phyloP scores from a whole-genome alignment of 2,113 vertebrate genomes.

The Larimichthys crocea region DNA sequence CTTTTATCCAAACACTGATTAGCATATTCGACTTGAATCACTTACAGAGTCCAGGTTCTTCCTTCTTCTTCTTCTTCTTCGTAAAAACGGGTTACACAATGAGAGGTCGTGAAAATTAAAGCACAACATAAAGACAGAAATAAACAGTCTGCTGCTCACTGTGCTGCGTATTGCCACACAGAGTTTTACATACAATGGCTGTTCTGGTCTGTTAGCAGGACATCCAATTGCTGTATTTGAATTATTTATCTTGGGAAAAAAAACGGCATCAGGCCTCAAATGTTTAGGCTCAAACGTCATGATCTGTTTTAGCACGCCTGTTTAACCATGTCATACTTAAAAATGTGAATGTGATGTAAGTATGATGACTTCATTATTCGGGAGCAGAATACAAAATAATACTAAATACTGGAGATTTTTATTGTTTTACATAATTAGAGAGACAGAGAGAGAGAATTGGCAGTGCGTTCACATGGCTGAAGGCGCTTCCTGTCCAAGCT shows the following conservation, averaged over 20 bases:
- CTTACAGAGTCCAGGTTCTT: background rate
- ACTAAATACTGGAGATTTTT: background rate
- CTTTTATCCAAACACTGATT: background rate
- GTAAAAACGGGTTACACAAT: background rate
- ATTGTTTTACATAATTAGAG: background rate
- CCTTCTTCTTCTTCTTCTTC: background rate
- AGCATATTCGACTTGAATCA: conserved; percentile 1
- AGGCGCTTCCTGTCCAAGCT: conserved; percentile 35
- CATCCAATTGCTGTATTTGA: background rate
- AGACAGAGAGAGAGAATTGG: background rate
- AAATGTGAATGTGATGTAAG: background rate
- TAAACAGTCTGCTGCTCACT: background rate
- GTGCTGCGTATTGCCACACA: background rate
- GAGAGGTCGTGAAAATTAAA: conserved; percentile 19
- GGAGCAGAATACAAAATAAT: background rate
- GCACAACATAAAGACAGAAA: background rate
- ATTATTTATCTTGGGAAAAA: background rate
- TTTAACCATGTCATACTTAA: no score
- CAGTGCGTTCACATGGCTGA: conserved; percentile 8
- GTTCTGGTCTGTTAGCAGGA: conserved; percentile 10
- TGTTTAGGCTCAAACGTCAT: no score
- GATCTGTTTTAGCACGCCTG: no score
- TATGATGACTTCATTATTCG: background rate
- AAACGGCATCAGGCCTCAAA: background rate
- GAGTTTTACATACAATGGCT: background rate